Evolutionary conservation across 2,113 vertebrate species (phyloP).

Genomic region (Herpetotheres cachinnans): DNA sequence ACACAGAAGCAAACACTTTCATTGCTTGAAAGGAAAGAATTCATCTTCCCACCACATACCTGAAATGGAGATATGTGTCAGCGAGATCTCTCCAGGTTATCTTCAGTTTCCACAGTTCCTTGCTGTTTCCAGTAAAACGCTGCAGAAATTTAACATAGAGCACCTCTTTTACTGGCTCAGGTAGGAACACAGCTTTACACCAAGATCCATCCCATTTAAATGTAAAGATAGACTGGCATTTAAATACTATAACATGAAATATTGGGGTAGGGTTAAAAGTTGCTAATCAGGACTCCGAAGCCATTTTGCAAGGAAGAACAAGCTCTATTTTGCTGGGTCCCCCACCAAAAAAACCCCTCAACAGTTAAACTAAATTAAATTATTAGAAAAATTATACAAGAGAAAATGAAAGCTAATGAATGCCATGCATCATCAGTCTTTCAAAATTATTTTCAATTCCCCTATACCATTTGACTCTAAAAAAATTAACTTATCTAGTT

Average conservation of each 20-base stretch:
- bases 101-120: not conserved
- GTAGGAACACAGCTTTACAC: not conserved
- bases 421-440: not conserved
- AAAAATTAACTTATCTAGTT: not conserved
- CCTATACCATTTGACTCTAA: not conserved
- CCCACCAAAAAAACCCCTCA: fast-evolving
- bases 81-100: not conserved
- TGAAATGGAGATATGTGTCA: not conserved
- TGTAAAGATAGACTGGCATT: not conserved
- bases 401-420: not conserved
- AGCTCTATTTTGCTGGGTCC: not conserved
- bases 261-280: not conserved
- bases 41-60: not conserved
- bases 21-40: not conserved
- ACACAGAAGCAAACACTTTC: not conserved
- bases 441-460: not conserved
- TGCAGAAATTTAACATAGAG: not conserved
- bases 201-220: not conserved
- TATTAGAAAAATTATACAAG: not conserved
- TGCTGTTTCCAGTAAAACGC: not conserved
- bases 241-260: not conserved
- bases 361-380: not conserved
- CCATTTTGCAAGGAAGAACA: not conserved
- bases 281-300: not conserved
- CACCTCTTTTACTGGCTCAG: not conserved